Conservation (phyloP, 2,797 vertebrate genomes). For the Carapus acus region DNA sequence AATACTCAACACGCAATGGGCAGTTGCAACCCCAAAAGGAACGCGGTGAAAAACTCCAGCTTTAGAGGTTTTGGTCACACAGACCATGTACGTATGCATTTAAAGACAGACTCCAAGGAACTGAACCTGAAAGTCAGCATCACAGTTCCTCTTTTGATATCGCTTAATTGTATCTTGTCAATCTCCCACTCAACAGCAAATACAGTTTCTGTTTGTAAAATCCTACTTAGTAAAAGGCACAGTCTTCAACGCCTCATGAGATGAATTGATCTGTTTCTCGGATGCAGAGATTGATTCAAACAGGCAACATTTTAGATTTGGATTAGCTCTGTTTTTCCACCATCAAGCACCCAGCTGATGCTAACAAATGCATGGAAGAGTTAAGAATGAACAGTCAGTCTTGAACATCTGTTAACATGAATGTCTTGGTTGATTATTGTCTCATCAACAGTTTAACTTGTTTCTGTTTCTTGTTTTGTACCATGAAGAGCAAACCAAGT, state of each 20-base stretch:
- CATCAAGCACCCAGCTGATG: no score
- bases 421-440: no score
- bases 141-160: constrained; percentile 72
- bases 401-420: no score
- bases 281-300: no score
- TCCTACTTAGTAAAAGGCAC: neutral
- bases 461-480: no score
- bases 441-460: no score
- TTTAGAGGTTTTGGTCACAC: constrained; percentile 33
- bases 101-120: constrained; percentile 69
- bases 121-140: constrained; percentile 75
- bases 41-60: neutral
- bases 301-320: no score
- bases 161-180: constrained; percentile 34
- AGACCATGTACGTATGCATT: constrained; percentile 52
- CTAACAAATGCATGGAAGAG: no score
- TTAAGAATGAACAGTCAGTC: no score
- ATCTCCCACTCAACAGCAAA: constrained; percentile 35
- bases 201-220: constrained; percentile 7
- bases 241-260: neutral
- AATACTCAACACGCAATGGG: neutral
- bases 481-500: constrained; percentile 17
- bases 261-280: neutral
- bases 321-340: no score
- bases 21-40: neutral